Evolutionary conservation across 2,113 vertebrate genomes (phyloP), one percentile per base, ranked within the genome.

Genomic region (Gadus macrocephalus): DNA sequence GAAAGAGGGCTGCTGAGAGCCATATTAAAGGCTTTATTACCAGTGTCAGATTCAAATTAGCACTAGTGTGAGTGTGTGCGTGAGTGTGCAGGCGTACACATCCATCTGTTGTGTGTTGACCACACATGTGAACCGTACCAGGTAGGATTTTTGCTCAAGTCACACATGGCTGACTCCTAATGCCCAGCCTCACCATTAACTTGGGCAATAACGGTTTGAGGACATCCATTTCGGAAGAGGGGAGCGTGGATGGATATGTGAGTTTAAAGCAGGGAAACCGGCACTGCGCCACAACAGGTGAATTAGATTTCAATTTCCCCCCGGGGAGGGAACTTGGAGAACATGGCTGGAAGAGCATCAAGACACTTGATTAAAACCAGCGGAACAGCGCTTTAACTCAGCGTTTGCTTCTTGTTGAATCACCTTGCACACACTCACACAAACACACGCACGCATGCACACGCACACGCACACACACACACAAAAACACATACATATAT

Each of bases 21-120:
- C 35, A 70, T 81, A 81, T 85, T 82, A 80, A 84, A 79, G 76
- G 68, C 80, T 87, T 88, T 81, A 88, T 84, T 85, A 82, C 75
- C 31, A 38, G 70, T 81, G 79, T 81, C 72, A 79, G 77, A 83
- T 78, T 85, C 77, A 85, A 83, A 88, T 86, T 76, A 83, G 83
- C 72, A 68, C 56, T 68, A 78, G 59, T 72, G 49, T 60, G 77
- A 49, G 19, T 64, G 64, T 42, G 15, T 64, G 28, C 6, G 17
- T 38, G 16, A 17, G 31, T 64, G 62, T 64, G 62, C 59, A 60
- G 22, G 60, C 59, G 67, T 55, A 9, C 42, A 49, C 42, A 9
- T 49, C 42, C 42, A 49, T 49, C 42, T 49, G 42, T 49, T 49
- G 42, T 49, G 42, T 49, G 42, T 49, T 49, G 42, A 49, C 42